Percentiles rank a stretch among this genome's conserved stretches.
These are phyloP conservation scores for Speoplatyrhinus poulsoni DNA, from an alignment of 2,113 vertebrate species.

Conservation along the genomic window DNA sequence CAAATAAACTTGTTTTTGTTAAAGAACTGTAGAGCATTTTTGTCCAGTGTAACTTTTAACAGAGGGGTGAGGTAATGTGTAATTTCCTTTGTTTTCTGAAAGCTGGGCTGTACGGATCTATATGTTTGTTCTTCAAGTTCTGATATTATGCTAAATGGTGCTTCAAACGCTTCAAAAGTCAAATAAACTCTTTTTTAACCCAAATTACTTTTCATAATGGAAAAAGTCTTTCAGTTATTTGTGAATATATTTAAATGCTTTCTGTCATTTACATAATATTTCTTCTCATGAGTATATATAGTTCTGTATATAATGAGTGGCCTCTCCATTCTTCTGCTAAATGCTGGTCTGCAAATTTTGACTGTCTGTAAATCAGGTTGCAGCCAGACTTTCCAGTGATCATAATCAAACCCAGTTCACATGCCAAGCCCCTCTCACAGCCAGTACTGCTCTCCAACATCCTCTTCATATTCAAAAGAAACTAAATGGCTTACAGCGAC, in stretches of 20 bases:
- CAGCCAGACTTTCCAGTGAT: neutral
- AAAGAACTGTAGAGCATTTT: conserved; percentile 81
- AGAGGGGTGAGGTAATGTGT: conserved; percentile 76
- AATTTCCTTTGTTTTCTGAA: conserved; percentile 80
- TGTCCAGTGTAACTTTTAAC: conserved; percentile 70
- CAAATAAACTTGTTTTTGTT: conserved; percentile 89
- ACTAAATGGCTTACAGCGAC: conserved; percentile 36
- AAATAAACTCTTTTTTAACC: conserved; percentile 13
- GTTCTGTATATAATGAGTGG: too few relatives aligned
- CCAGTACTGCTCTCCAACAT: conserved; percentile 20
- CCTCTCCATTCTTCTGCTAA: neutral
- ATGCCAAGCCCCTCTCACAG: neutral
- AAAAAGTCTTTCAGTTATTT: too few relatives aligned
- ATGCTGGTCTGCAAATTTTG: neutral
- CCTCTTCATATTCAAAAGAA: conserved; percentile 14
- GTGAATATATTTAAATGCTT: too few relatives aligned
- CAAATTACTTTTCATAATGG: too few relatives aligned
- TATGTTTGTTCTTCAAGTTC: conserved; percentile 48
- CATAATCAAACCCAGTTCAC: neutral
- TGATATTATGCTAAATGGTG: conserved; percentile 47
- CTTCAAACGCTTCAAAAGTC: conserved; percentile 25
- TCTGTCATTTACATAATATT: too few relatives aligned
- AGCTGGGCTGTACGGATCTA: conserved; percentile 57
- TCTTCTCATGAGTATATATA: too few relatives aligned
- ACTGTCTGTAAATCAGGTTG: neutral